Base-by-base conservation (phyloP, 2,888 invertebrate species). In the Rhodophaea formosa region DNA sequence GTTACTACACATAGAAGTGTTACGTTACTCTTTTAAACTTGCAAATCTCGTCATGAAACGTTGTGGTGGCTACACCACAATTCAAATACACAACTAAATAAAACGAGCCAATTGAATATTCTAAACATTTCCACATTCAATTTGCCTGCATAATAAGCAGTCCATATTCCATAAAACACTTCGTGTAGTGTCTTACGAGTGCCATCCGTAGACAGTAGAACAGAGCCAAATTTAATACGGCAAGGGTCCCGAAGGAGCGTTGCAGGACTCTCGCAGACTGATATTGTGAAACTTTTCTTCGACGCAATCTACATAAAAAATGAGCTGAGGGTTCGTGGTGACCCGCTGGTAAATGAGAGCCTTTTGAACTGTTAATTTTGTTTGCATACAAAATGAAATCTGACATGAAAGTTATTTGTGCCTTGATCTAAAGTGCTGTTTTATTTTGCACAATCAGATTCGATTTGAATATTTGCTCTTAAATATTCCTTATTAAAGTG, bases 221-320 rank as follows among this genome's bases (percentile, higher is more conserved):
- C 78, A 79, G 73, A 76, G 79, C 75, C 74, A 76, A 86, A 84
- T 87, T 85, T 84, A 84, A 86, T 82, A 83, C 79, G 75, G 69
- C 67, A 69, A 68, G 62, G 69, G 71, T 82, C 86, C 79, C 84
- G 35, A 62, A 66, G 80, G 83, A 77, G 70, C 71, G 71, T 68
- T 72, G 71, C 76, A 77, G 70, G 79, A 70, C 76, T 77, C 76
- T 74, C 80, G 71, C 77, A 79, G 78, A 80, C 86, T 86, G 87
- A 88, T 89, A 88, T 90, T 88, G 83, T 86, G 77, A 86, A 89
- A 88, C 86, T 88, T 90, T 88, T 84, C 87, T 88, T 88, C 80
- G 78, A 79, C 80, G 80, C 83, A 88, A 89, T 89, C 86, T 89
- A 86, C 90, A 89, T 90, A 89, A 89, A 89, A 88, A 89, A 89